Base-by-base conservation (phyloP, 2,888 invertebrate genomes). In the Antheraea assamensis region DNA sequence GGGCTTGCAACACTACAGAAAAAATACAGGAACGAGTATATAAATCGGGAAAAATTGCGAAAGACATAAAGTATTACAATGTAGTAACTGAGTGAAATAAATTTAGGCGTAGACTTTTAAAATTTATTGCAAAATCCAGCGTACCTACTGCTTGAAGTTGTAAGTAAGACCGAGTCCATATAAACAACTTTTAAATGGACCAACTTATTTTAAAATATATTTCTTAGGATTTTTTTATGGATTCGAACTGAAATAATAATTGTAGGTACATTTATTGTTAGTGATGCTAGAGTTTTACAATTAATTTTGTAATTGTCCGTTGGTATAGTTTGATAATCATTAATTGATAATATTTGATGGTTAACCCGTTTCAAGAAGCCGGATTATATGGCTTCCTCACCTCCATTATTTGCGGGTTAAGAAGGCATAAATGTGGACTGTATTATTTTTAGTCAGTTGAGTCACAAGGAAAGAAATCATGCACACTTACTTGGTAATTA, bases 111-210 rank as follows among this genome's bases (percentile, higher is more conserved):
- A 64, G 27, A 64, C 17, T 64, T 64, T 17, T 64, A 64, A 64
- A 5, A 1, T n/a, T 64, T 30, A 64, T 64, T 27, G 27, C 27
- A 30, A 64, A 64, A 64, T 15, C 17, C 27, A 15, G 27, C 30
- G 13, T 24, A 58, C n/a, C n/a, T n/a, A n/a, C 24, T 13, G n/a
- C 8, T 10, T n/a, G 0, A 17, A 35, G 47, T 73, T n/a, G 47
- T 47, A 27, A 61, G 10, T 55, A 52, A 47, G 61, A 58, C 35
- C 64, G 75, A 61, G 74, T 76, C 77, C 81, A 83, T 83, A 86
- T 86, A 83, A 85, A 85, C 82, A 77, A 42, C 8, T 83, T 84
- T 82, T 81, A 81, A 83, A 85, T 84, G 80, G 83, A 83, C 80
- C 80, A 76, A 30, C 17, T 4, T 30, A 8, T 64, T 74, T 78